Evolutionary conservation across 2,888 invertebrate genomes (phyloP).

Genomic region (Chelonus formosanus): DNA sequence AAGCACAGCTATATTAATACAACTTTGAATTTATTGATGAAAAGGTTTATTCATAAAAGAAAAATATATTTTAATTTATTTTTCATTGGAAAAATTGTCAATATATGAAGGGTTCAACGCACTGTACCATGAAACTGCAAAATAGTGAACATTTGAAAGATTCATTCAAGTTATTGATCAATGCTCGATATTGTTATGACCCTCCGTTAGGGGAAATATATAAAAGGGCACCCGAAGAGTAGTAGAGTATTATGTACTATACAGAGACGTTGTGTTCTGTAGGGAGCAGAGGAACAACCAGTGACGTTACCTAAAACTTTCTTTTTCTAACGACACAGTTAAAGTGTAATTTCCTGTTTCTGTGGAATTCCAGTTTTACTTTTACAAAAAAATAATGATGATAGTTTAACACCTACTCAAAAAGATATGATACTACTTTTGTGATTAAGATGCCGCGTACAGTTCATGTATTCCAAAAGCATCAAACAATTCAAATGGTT

Average conservation of each 20-base stretch:
- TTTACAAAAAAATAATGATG: not conserved
- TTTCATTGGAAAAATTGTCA: no score
- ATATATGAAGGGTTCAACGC: no score
- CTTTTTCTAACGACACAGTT: not conserved
- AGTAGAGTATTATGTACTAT: slow-evolving; percentile 14
- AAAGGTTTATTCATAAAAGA: no score
- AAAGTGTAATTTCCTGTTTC: slow-evolving; percentile 7
- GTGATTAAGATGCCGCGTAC: not conserved
- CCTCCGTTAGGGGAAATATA: slow-evolving; percentile 17
- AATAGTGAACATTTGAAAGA: not conserved
- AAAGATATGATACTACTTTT: not conserved
- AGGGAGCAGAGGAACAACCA: not conserved
- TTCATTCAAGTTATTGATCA: slow-evolving; percentile 31
- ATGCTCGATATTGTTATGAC: slow-evolving; percentile 27
- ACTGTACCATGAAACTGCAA: no score
- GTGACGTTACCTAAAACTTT: not conserved
- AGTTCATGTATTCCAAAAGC: no score
- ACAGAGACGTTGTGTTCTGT: not conserved
- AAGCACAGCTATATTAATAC: no score
- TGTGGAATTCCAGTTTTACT: slow-evolving; percentile 4
- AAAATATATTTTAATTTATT: no score
- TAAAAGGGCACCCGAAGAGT: slow-evolving; percentile 28
- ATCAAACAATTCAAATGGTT: not conserved
- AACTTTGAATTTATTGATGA: not conserved
- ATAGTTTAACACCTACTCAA: slow-evolving; percentile 11